Conservation (phyloP, 1,140 invertebrate species). For the Rhyzopertha dominica region DNA sequence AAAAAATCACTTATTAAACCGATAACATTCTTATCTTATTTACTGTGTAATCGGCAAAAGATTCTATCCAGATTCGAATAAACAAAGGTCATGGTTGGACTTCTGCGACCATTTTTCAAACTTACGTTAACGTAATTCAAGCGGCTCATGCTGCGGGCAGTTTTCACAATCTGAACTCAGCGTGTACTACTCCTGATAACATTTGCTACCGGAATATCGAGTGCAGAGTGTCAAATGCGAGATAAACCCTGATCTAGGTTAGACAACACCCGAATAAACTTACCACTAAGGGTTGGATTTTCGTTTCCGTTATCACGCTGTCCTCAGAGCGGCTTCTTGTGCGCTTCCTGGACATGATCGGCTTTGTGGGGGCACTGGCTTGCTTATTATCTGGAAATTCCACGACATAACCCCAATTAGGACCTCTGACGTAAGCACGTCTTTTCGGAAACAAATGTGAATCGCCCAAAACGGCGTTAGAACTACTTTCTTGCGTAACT, state of each 20-base stretch:
- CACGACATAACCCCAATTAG: too few species aligned
- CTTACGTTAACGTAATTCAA: background rate
- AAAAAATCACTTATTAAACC: too few species aligned
- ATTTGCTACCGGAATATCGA: background rate
- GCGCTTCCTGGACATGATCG: constrained; percentile 44
- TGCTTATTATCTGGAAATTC: too few species aligned
- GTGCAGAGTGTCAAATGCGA: background rate
- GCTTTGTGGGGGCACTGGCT: too few species aligned
- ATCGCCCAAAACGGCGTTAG: too few species aligned
- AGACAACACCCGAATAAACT: constrained; percentile 13
- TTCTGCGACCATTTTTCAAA: background rate
- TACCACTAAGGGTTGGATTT: constrained; percentile 32
- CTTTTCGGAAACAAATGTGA: too few species aligned
- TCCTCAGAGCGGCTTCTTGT: constrained; percentile 41
- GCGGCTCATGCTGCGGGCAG: background rate
- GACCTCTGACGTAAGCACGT: too few species aligned
- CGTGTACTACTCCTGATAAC: background rate
- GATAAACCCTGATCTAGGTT: background rate
- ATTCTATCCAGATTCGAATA: too few species aligned
- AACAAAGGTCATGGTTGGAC: too few species aligned
- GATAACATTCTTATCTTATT: too few species aligned
- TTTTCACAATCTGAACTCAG: background rate
- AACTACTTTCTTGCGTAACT: too few species aligned
- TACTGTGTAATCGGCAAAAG: too few species aligned
- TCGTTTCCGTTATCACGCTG: constrained; percentile 25